Evolutionary conservation across 2,797 vertebrate genomes (phyloP).

Genomic region (Platyrinchus mystaceus): DNA sequence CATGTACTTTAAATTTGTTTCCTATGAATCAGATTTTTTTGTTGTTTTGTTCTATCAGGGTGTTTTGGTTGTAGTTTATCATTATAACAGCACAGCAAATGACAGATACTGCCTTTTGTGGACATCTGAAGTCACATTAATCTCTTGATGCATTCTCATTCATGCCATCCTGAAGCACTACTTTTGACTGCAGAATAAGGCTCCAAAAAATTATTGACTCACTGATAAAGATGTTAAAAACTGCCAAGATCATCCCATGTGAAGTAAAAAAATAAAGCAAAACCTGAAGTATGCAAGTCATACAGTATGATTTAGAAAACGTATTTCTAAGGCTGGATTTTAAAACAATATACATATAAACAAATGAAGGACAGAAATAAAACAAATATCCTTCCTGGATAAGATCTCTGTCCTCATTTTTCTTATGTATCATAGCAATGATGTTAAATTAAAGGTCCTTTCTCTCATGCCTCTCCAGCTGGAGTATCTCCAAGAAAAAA

Average conservation of each 20-base stretch:
- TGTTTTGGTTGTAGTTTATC: background rate
- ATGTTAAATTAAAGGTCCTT: background rate
- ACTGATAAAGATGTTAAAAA: background rate
- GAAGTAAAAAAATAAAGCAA: constrained; percentile 1
- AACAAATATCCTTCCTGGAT: background rate
- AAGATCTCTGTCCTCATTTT: background rate
- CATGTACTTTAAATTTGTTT: background rate
- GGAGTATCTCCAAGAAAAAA: background rate
- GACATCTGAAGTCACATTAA: background rate
- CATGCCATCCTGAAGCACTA: background rate
- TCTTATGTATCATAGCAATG: background rate
- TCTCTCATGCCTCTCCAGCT: background rate
- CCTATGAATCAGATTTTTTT: background rate
- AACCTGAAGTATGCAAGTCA: background rate
- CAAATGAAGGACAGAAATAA: constrained; percentile 21
- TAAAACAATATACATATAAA: background rate
- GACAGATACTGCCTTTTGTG: background rate
- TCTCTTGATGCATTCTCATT: background rate
- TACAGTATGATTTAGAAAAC: background rate
- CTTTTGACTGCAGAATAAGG: background rate
- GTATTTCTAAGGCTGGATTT: constrained; percentile 16
- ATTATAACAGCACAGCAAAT: background rate
- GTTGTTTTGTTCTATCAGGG: background rate
- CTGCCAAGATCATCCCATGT: background rate
- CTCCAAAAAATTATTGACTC: background rate